These are phyloP conservation scores for Pseudomyrmex dendroicus DNA, from an alignment of 1,140 invertebrate species.

Conservation along the genomic window DNA sequence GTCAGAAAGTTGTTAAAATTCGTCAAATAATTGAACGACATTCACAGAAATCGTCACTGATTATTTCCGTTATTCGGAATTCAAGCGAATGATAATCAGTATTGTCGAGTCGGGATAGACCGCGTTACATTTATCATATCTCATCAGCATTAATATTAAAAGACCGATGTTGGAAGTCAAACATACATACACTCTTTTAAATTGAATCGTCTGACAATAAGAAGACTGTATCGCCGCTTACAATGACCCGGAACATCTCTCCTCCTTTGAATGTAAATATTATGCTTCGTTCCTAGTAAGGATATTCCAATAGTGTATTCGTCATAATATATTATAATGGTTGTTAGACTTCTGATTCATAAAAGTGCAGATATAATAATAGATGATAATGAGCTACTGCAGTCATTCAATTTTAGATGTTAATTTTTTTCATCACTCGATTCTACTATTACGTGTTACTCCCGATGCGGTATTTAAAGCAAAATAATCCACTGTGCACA, in stretches of 20 bases:
- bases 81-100: neutral
- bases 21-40: neutral
- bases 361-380: too few species aligned
- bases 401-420: neutral
- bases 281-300: slow-evolving; percentile 11
- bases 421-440: neutral
- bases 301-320: neutral
- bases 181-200: neutral
- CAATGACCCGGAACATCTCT: slow-evolving; percentile 11
- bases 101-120: slow-evolving; percentile 24
- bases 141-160: neutral
- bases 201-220: neutral
- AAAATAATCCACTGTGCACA: neutral
- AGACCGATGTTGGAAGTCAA: neutral
- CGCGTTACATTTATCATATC: neutral
- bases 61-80: slow-evolving; percentile 10
- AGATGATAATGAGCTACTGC: too few species aligned
- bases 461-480: too few species aligned
- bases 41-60: slow-evolving; percentile 17
- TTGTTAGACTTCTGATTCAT: neutral
- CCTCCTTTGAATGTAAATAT: slow-evolving; percentile 34
- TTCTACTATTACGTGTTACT: neutral
- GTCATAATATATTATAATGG: neutral
- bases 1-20: slow-evolving; percentile 4
- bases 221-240: neutral